Evolutionary conservation across 2,113 vertebrate genomes (phyloP).

Genomic region (Columba janthina): DNA sequence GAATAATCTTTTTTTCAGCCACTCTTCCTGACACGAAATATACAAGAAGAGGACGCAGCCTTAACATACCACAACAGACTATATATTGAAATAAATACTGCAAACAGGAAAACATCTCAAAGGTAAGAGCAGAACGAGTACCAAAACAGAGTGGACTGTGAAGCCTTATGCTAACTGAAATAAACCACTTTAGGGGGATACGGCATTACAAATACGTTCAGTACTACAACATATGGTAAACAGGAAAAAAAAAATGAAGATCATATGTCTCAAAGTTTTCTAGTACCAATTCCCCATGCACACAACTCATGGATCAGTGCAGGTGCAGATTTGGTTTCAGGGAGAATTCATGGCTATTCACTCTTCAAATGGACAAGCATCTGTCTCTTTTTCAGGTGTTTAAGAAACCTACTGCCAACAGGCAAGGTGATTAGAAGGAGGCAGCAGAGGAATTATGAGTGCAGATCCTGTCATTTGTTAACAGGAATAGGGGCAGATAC

Average conservation of each 20-base stretch:
- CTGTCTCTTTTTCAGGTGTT: conserved; percentile 41
- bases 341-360: background rate
- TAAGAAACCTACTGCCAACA: conserved; percentile 34
- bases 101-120: background rate
- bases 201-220: background rate
- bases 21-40: background rate
- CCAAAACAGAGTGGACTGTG: background rate
- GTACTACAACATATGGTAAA: background rate
- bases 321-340: conserved; percentile 25
- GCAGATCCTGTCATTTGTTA: conserved; percentile 19
- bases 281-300: background rate
- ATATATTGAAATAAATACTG: background rate
- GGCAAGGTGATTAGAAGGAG: conserved; percentile 29
- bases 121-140: background rate
- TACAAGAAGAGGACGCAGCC: background rate
- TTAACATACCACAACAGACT: background rate
- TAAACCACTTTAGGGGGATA: conserved; percentile 2
- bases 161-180: conserved; percentile 38
- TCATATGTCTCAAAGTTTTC: conserved; percentile 39
- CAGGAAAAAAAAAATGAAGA: background rate
- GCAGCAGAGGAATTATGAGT: background rate
- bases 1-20: conserved; percentile 2
- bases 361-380: conserved; percentile 43
- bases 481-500: conserved; percentile 36
- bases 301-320: background rate